These are phyloP conservation scores for Rhamphomyia laevipes DNA, from an alignment of 2,888 invertebrate genomes.

Conservation along the genomic window DNA sequence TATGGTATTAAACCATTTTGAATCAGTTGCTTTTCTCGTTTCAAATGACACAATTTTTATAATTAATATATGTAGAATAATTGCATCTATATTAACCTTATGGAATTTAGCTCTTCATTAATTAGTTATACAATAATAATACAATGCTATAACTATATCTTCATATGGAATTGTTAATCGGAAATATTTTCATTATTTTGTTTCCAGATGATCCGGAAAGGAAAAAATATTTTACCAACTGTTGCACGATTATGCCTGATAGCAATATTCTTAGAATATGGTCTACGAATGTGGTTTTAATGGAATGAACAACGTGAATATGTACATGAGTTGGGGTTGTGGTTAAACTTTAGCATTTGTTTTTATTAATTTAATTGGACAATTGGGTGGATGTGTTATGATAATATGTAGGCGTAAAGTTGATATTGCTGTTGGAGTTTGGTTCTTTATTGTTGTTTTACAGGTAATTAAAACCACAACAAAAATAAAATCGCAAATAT, in stretches of 20 bases:
- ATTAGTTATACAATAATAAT: neutral
- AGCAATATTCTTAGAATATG: slow-evolving; percentile 98
- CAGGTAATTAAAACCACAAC: slow-evolving; percentile 51
- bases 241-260: slow-evolving; percentile 93
- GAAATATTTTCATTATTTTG: neutral
- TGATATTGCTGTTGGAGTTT: slow-evolving; percentile 76
- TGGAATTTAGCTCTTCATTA: too few species aligned
- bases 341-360: slow-evolving; percentile 93
- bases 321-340: slow-evolving; percentile 93
- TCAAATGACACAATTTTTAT: too few species aligned
- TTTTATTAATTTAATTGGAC: slow-evolving; percentile 87
- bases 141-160: neutral
- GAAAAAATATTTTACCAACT: slow-evolving; percentile 87
- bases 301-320: slow-evolving; percentile 96
- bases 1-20: too few species aligned
- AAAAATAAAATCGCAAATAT: neutral
- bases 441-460: slow-evolving; percentile 91
- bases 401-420: slow-evolving; percentile 87
- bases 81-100: too few species aligned
- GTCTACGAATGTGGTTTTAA: slow-evolving; percentile 98
- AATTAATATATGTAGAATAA: too few species aligned
- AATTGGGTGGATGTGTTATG: slow-evolving; percentile 93
- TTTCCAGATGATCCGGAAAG: slow-evolving; percentile 74
- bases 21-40: too few species aligned
- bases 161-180: neutral